Evolutionary conservation across 2,888 invertebrate species (phyloP), one percentile per base, ranked within the genome.

Genomic region (Rhamphomyia laevipes): DNA sequence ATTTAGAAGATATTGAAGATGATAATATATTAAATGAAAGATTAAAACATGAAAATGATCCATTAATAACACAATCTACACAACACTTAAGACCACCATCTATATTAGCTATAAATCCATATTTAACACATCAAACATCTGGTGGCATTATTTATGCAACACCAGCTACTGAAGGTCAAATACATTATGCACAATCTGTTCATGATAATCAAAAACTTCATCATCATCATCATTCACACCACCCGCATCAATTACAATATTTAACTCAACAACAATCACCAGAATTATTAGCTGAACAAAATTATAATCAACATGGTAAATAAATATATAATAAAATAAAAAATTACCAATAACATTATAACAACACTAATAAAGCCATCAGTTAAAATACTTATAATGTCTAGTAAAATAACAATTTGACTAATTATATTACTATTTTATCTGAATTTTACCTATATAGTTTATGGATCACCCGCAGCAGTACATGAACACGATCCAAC

Each of bases 1-100:
- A 82, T 56, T 70, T 86, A 44, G 82, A 85, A 63, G 86, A 86
- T 65, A 82, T 86, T 54, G 85, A 86, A 62, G 75, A 77, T 33
- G 85, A 85, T 59, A 83, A 81, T 59, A 65, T 81, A 47, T 75
- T 76, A 46, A 76, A 74, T 56, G 81, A 82, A 64, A 72, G 73
- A 54, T 51, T 49, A 21, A 33, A 53, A 16, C 49, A 57, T 45
- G 42, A 27, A 27, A 27, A 27, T 27, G 23, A 27, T 27, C 23
- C 23, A 9, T 27, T 27, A 27, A 27, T 43, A n/a, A 37, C 38
- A 45, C 51, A 53, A 48, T 45, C 37, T 46, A 16, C 23, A 9
- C 56, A 55, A 45, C 51, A 51, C 10, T 43, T 45, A 27, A 48
- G 47, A 11, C 46, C 56, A n/a, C 50, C 48, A 16, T 30, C 42